Base-by-base conservation (phyloP, 2,888 invertebrate species). In the Fragum sueziense region DNA sequence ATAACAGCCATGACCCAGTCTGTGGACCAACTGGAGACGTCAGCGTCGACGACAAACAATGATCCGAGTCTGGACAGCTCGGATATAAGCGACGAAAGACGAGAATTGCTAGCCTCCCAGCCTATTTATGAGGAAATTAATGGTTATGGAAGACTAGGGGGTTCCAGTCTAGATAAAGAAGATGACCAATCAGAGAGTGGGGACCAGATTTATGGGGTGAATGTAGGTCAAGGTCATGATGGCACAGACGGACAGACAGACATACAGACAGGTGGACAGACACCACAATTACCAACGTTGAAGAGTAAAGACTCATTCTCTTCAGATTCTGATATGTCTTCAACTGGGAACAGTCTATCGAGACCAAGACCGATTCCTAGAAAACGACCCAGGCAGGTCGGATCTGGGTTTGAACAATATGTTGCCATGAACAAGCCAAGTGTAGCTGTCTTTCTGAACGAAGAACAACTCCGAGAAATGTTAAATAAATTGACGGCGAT, bases 71-170 rank as follows among this genome's bases (percentile, higher is more conserved):
- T 62, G 52, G 77, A 70, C 17, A 22, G 69, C 6, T 57, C 76
- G 2, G 85, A 86, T 33, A 75, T 88, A 47, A 87, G 85, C 51
- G 88, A 89, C 31, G 88, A 88, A 62, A 80, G 90, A 41, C 59
- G 87, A 34, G 74, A 75, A 6, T 68, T 90, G 27, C 74, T 91
- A 17, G 89, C 90, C 0, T 85, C 87, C 0, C 91, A 91, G 77
- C 91, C 91, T 22, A 90, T 91, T 57, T 91, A 91, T 71, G 91
- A 91, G 65, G 91, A 91, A 74, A 91, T 91, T 7, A 89, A 90
- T 69, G 88, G 89, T 1, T 84, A 86, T 41, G 84, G 82, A 11
- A 84, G 84, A 72, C 70, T 75, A n/a, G 80, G 70, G 14, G 54
- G 71, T 20, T 70, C 69, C 69, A 65, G 25, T 22, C 1, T 29